Percentiles rank a stretch among this genome's conserved stretches.
Evolutionary conservation across 2,888 invertebrate species (phyloP).

Genomic region (Zelleria hepariella): DNA sequence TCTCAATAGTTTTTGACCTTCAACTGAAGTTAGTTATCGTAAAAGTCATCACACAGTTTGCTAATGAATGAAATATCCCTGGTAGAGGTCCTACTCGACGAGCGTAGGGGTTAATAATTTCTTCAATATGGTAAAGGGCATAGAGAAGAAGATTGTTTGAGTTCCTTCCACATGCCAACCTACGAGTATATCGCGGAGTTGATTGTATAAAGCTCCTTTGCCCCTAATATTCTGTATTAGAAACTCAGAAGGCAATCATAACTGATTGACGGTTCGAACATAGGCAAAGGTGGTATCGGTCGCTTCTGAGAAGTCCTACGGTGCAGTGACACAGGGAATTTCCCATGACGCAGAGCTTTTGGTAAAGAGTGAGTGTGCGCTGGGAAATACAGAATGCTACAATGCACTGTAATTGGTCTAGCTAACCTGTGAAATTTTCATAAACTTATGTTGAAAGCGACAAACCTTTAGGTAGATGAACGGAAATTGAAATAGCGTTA

Average conservation of each 20-base stretch:
- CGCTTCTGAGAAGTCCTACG: neutral
- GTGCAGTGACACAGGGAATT: neutral
- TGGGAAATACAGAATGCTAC: neutral
- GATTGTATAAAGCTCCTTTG: too few species aligned
- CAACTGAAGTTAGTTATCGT: neutral
- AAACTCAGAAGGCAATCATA: too few species aligned
- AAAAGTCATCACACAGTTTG: too few species aligned
- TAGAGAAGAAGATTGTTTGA: neutral
- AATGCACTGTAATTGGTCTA: too few species aligned
- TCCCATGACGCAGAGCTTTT: neutral
- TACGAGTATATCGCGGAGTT: neutral
- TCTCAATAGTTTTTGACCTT: too few species aligned
- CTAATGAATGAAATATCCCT: too few species aligned
- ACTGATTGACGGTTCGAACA: neutral
- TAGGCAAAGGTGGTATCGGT: neutral
- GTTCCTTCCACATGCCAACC: neutral
- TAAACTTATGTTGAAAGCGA: neutral
- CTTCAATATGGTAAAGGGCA: neutral
- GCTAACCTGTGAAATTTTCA: too few species aligned
- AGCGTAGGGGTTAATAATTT: too few species aligned
- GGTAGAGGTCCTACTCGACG: too few species aligned
- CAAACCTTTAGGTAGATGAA: too few species aligned
- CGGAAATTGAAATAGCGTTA: too few species aligned
- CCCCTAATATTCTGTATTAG: too few species aligned
- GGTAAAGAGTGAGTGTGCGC: neutral